Conservation (phyloP, 2,113 vertebrate genomes). For the Acrocephalus kingi region DNA sequence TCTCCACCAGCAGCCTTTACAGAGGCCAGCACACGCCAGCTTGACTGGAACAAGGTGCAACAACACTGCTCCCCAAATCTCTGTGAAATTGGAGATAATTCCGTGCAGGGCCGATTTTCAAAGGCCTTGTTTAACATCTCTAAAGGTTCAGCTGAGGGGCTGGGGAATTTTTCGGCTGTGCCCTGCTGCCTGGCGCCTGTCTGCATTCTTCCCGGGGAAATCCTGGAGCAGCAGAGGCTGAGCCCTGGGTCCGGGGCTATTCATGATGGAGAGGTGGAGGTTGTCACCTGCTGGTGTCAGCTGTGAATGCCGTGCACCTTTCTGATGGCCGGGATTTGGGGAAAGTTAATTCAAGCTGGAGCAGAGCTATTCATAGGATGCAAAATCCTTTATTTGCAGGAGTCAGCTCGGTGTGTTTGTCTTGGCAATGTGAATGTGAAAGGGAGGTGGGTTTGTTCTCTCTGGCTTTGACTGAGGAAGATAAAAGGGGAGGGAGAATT, state of each 20-base stretch:
- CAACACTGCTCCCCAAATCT: not conserved
- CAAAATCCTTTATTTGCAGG: not conserved
- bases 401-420: not conserved
- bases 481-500: not conserved
- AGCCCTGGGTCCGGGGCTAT: not conserved
- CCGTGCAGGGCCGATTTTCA: not conserved
- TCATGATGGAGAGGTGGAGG: not conserved
- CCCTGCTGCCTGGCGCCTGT: slow-evolving; percentile 57
- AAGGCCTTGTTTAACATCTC: slow-evolving; percentile 51
- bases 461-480: not conserved
- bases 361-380: fast-evolving
- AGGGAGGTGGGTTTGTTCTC: not conserved
- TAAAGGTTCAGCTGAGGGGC: slow-evolving; percentile 16
- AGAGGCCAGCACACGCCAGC: not conserved
- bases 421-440: not conserved
- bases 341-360: not conserved
- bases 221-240: not conserved
- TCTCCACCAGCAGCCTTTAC: fast-evolving
- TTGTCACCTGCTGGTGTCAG: not conserved
- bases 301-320: not conserved
- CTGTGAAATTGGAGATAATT: slow-evolving; percentile 42
- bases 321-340: not conserved
- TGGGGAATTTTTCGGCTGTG: not conserved
- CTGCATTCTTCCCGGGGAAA: slow-evolving; percentile 47
- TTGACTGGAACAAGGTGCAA: not conserved